Percentiles rank a stretch among this genome's conserved stretches.
These are phyloP conservation scores for Megaceryle torquata DNA, from an alignment of 2,113 vertebrate genomes.

Conservation along the genomic window DNA sequence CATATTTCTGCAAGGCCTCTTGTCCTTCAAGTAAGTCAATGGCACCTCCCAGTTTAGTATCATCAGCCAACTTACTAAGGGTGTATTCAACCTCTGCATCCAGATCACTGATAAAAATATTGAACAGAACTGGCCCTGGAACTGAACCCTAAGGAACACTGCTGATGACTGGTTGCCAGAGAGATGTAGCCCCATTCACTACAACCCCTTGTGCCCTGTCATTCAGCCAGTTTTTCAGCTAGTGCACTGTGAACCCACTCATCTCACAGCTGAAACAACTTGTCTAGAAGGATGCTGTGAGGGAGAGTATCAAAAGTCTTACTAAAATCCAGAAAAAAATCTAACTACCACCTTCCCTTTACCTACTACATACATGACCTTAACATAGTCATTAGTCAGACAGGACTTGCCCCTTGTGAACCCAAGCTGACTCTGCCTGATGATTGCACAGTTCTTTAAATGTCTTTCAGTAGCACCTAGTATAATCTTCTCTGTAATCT, in stretches of 20 bases:
- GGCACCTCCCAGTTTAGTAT: neutral
- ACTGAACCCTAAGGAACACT: neutral
- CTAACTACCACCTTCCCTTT: neutral
- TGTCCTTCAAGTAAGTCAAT: neutral
- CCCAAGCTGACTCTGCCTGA: neutral
- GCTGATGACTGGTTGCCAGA: neutral
- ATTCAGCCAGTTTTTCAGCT: neutral
- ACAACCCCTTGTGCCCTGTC: neutral
- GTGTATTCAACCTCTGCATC: neutral
- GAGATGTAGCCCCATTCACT: neutral
- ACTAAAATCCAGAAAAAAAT: neutral
- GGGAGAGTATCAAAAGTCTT: neutral
- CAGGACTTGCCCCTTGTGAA: neutral
- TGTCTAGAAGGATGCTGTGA: neutral
- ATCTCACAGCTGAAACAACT: neutral
- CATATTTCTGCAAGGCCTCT: neutral
- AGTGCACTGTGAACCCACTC: accelerated
- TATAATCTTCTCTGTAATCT: neutral
- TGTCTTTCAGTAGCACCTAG: neutral
- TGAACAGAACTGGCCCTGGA: neutral
- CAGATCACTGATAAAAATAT: neutral
- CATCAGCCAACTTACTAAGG: neutral
- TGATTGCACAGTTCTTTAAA: neutral
- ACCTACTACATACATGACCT: neutral
- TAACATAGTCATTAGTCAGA: neutral